Evolutionary conservation across 2,888 invertebrate genomes (phyloP).

Genomic region (Pharmacophagus antenor): DNA sequence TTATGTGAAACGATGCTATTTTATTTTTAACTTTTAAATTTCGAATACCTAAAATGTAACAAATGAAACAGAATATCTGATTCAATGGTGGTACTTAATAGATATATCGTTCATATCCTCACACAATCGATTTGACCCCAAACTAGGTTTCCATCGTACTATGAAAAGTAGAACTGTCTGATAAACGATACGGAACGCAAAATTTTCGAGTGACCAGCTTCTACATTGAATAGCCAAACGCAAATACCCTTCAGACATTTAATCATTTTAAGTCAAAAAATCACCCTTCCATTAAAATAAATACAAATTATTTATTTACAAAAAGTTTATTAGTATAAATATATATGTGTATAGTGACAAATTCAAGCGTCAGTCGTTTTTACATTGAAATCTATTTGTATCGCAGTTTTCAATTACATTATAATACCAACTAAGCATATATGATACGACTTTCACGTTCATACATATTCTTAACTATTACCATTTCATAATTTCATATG

Average conservation of each 20-base stretch:
- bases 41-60: neutral
- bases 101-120: conserved; percentile 14
- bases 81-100: conserved; percentile 9
- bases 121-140: conserved; percentile 27
- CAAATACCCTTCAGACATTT: neutral
- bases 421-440: conserved; percentile 1
- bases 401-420: neutral
- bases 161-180: conserved; percentile 9
- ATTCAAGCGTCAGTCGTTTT: neutral
- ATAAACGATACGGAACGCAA: conserved; percentile 15
- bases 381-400: neutral
- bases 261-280: conserved; percentile 22
- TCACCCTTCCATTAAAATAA: conserved; percentile 20
- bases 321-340: conserved; percentile 12
- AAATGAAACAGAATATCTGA: neutral
- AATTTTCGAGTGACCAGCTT: neutral
- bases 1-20: neutral
- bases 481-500: neutral
- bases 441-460: neutral
- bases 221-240: neutral
- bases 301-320: conserved; percentile 16
- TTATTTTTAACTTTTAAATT: neutral
- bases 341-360: conserved; percentile 1
- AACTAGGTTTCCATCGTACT: conserved; percentile 18
- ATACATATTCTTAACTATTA: conserved; percentile 1